Base-by-base conservation (phyloP, 2,888 invertebrate genomes). In the Tachystola acroxantha region DNA sequence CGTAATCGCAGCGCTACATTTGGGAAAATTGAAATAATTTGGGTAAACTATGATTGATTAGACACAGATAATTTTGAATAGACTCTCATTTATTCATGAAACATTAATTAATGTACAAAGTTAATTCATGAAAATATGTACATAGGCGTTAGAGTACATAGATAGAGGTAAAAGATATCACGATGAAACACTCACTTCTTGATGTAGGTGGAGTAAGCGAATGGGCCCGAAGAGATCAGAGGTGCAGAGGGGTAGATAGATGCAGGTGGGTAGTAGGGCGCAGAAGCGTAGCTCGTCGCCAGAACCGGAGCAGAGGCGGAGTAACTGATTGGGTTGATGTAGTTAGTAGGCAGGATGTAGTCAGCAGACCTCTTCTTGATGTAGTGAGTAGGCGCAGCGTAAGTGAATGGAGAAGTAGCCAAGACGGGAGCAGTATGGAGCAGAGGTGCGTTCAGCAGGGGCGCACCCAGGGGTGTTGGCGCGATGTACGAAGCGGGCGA, bases 181-280 rank as follows among this genome's bases (percentile, higher is more conserved):
- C 4, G 7, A 5, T 10, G 6, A 11, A 27, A 11, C 10, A 30
- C 32, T 32, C 25, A 26, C 30, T 35, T 35, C 24, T 35, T 35
- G 16, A 35, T 35, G 29, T 24, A 35, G 10, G 10, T 27, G 14
- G 35, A 30, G 24, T 35, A 35, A 12, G 16, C 35, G 13, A 24
- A 24, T 10, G 35, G 35, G 5, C 12, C 19, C 9, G 29, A 27
- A 0, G 22, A 6, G 13, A 19, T 10, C 13, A 19, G 14, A 5
- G 56, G 49, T 12, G 59, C 47, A 33, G 69, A 55, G 7, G 72
- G 48, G 40, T 72, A 74, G 6, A 66, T 46, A 2, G 74, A 60
- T 1, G 68, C 41, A 30, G 66, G 34, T 4, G 55, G 52, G 33
- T 39, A 1, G 40, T 43, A 39, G 39, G 55, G 59, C 3, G 59